Evolutionary conservation across 2,888 invertebrate species (phyloP).

Genomic region (Spodoptera littoralis): DNA sequence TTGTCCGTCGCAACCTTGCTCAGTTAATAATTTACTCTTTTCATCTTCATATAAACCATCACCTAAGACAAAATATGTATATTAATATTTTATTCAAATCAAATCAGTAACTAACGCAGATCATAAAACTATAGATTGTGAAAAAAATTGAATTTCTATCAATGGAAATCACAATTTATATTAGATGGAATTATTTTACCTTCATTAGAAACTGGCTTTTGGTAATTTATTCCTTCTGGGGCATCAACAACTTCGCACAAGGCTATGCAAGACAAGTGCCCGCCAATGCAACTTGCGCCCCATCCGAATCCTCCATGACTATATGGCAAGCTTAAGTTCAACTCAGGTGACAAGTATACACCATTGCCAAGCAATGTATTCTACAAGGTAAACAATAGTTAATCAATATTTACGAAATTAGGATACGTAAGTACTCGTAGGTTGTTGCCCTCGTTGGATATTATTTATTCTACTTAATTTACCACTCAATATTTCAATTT

Average conservation of each 20-base stretch:
- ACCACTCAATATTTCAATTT: too few relatives aligned
- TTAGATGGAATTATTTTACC: conserved; percentile 53
- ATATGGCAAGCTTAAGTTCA: conserved; percentile 91
- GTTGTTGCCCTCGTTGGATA: too few relatives aligned
- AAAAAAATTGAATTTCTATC: too few relatives aligned
- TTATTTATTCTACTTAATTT: too few relatives aligned
- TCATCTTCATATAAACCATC: conserved; percentile 74
- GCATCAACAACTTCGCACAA: conserved; percentile 94
- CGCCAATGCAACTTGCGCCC: conserved; percentile 93
- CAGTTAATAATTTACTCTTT: conserved; percentile 64
- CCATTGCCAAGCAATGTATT: conserved; percentile 92
- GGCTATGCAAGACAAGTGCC: conserved; percentile 93
- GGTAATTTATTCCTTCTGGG: conserved; percentile 89
- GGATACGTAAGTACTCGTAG: too few relatives aligned
- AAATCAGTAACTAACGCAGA: background rate
- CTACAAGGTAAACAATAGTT: conserved; percentile 69
- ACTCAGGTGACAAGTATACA: conserved; percentile 92
- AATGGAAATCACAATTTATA: too few relatives aligned
- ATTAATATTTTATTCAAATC: background rate
- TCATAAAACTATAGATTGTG: too few relatives aligned
- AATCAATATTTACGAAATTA: too few relatives aligned
- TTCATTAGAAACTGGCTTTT: conserved; percentile 80
- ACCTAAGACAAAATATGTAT: conserved; percentile 58
- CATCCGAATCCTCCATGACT: conserved; percentile 93
- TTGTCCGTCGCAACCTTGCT: conserved; percentile 85